phyloP scores from a whole-genome alignment of 2,113 vertebrate genomes.

The Cyprinodon tularosa region DNA sequence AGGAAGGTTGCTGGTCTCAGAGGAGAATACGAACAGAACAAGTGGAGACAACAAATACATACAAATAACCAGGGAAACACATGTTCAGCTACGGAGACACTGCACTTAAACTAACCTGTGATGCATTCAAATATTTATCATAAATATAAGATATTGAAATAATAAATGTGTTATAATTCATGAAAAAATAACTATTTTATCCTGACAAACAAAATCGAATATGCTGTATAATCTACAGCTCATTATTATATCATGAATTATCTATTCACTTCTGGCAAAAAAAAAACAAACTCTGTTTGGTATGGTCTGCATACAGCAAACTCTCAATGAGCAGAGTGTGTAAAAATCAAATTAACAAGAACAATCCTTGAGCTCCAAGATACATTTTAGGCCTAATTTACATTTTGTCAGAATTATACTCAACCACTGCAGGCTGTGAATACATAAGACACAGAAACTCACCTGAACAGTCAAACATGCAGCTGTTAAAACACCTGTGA shows the following conservation, averaged over 20 bases:
- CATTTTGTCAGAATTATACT: slow-evolving; percentile 1
- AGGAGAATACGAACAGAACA: slow-evolving; percentile 33
- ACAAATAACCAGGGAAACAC: slow-evolving; percentile 49
- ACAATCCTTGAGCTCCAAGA: background rate
- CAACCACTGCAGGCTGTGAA: slow-evolving; percentile 26
- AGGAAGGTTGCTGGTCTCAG: slow-evolving; percentile 23
- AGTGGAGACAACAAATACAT: slow-evolving; percentile 50
- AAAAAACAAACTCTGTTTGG: background rate
- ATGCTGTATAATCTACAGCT: background rate
- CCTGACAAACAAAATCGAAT: background rate
- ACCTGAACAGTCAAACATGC: slow-evolving; percentile 6
- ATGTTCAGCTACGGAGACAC: slow-evolving; percentile 4
- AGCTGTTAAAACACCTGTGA: slow-evolving; percentile 17
- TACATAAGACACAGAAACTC: slow-evolving; percentile 27
- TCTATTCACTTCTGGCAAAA: background rate
- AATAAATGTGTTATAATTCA: slow-evolving; percentile 27
- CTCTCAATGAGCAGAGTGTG: background rate
- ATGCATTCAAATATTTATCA: slow-evolving; percentile 25
- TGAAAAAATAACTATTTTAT: background rate
- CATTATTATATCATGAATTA: background rate
- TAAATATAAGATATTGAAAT: slow-evolving; percentile 26
- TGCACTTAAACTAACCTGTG: slow-evolving; percentile 29
- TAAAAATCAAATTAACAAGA: background rate
- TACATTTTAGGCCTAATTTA: slow-evolving; percentile 18
- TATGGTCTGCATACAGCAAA: background rate